Evolutionary conservation across 2,888 invertebrate species (phyloP).

Genomic region (Tribolium freemani): DNA sequence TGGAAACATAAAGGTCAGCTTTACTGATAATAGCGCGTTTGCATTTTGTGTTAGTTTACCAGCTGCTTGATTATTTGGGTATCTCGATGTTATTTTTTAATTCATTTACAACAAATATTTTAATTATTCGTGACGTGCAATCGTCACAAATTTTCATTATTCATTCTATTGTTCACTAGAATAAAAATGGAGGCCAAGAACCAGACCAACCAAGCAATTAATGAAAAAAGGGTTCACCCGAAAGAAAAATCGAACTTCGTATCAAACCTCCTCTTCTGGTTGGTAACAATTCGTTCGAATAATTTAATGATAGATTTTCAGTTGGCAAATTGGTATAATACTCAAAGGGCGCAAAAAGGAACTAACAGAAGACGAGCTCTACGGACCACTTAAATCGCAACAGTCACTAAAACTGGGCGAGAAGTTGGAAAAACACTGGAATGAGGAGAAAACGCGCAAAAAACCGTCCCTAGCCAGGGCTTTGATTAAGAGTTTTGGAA

Average conservation of each 20-base stretch:
- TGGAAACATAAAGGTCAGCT: too few species aligned
- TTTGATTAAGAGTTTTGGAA: constrained; percentile 57
- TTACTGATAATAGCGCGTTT: too few species aligned
- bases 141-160: too few species aligned
- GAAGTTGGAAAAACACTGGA: constrained; percentile 64
- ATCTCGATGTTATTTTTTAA: too few species aligned
- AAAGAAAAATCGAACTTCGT: constrained; percentile 52
- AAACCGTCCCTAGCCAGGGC: constrained; percentile 55
- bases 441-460: constrained; percentile 53
- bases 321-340: constrained; percentile 56
- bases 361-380: constrained; percentile 69
- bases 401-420: constrained; percentile 67
- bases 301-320: constrained; percentile 6
- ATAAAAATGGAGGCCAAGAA: not conserved
- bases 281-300: constrained; percentile 38
- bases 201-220: not conserved
- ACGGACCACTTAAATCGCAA: constrained; percentile 67
- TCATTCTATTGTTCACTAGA: not conserved
- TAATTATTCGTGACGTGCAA: too few species aligned
- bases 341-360: constrained; percentile 67
- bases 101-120: too few species aligned
- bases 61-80: too few species aligned
- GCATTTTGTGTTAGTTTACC: too few species aligned
- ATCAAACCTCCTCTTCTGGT: constrained; percentile 58
- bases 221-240: constrained; percentile 39